Base-by-base conservation (phyloP, 1,140 invertebrate genomes). In the Protaetia brevitarsis region DNA sequence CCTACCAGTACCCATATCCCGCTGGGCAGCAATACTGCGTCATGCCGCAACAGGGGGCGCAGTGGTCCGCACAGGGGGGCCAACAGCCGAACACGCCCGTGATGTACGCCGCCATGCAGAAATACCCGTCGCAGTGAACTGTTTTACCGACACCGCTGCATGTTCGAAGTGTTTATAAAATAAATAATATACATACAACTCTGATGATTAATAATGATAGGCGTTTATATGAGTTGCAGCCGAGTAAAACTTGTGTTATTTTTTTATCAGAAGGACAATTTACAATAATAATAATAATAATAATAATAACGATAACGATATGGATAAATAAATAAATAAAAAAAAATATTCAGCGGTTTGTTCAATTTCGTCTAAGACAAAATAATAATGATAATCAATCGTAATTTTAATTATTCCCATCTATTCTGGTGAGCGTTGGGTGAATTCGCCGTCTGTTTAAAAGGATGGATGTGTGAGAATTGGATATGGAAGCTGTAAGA, bases 81-180 rank as follows among this genome's bases (percentile, higher is more conserved):
- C 78, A 78, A 66, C 78, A 77, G 64, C 74, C 74, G n/a, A 77
- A 73, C 62, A 68, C 77, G 72, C 60, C 60, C 31, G 84, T 88
- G 68, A 88, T 91, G 87, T 89, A 90, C 77, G 87, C 88, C 71
- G 84, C 88, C 71, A 88, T 91, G 85, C 88, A 88, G 74, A 89
- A 91, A 79, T 92, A 89, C 77, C 89, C 88, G 75, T 86, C 87
- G 73, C 88, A 89, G 85, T 88, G 86, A 86, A 81, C 19, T 19
- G 21, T 36, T 8, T 62, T 59, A 59, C 26, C 19, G 26, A 31
- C n/a, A n/a, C 29, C 30, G 57, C 57, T 59, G 57, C 57, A 59
- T 59, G 57, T 59, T 59, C 26, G 30, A 51, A 59, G 30, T 62
- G 31, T 34, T 62, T 62, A 60, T 60, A 36, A 34, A 34, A 59